phyloP scores from a whole-genome alignment of 2,113 vertebrate species.

The Elgaria multicarinata region DNA sequence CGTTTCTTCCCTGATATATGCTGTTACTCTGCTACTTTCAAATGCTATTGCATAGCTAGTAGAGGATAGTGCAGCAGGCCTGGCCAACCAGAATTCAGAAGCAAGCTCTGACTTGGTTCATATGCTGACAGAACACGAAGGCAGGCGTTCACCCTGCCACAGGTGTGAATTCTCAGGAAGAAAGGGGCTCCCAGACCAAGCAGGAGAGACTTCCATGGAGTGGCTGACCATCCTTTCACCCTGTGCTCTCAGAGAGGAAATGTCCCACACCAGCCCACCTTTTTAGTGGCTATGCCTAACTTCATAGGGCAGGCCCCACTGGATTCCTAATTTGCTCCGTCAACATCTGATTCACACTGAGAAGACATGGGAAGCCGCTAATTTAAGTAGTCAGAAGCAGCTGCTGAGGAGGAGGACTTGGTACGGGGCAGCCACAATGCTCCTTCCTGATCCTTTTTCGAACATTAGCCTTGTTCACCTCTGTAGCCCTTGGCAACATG shows the following conservation, averaged over 20 bases:
- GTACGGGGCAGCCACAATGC: neutral
- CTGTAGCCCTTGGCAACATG: neutral
- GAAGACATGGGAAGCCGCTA: neutral
- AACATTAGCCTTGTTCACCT: neutral
- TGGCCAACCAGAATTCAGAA: neutral
- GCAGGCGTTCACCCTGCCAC: too few relatives aligned
- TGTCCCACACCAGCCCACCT: neutral
- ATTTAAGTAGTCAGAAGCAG: neutral
- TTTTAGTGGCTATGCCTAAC: neutral
- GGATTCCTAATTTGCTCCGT: neutral
- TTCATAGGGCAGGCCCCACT: neutral
- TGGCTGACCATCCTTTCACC: neutral
- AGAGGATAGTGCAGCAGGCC: neutral
- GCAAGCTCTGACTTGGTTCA: neutral
- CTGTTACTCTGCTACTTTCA: neutral
- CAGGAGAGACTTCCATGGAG: neutral
- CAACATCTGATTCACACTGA: neutral
- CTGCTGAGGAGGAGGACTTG: neutral
- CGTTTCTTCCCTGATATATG: neutral
- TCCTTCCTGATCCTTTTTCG: neutral
- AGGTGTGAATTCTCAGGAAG: neutral
- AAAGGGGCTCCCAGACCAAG: neutral
- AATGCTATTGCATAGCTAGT: neutral
- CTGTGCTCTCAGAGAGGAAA: neutral
- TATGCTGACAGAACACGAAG: neutral